Percentiles rank a stretch among this genome's conserved stretches.
These are phyloP conservation scores for Xenops minutus DNA, from an alignment of 2,797 vertebrate species.

Conservation along the genomic window DNA sequence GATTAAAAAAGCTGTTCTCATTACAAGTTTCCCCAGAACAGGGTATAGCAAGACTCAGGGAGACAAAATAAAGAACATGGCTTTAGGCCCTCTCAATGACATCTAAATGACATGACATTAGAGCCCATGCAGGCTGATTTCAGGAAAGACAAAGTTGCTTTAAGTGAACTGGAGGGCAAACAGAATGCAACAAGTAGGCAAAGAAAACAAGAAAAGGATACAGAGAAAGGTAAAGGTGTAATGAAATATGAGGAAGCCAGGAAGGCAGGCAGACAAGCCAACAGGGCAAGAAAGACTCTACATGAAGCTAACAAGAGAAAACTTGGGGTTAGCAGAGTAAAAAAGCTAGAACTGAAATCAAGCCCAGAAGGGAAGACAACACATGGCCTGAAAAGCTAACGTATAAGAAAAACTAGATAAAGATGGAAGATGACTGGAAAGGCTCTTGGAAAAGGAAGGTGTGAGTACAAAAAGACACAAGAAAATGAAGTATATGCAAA, in stretches of 20 bases:
- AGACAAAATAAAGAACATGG: background rate
- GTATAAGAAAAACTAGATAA: background rate
- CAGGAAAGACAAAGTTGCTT: background rate
- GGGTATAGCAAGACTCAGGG: background rate
- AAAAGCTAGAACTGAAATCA: background rate
- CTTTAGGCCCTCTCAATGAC: background rate
- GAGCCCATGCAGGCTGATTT: background rate
- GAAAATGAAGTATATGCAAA: background rate
- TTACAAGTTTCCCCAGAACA: background rate
- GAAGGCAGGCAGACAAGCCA: background rate
- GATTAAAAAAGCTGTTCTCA: background rate
- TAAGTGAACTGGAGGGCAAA: background rate
- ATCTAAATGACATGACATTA: rapidly evolving
- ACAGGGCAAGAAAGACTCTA: background rate
- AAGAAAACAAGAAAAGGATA: background rate
- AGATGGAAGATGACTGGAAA: background rate
- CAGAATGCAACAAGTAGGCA: background rate
- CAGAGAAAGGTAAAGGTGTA: background rate
- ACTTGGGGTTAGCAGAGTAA: background rate
- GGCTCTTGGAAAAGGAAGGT: background rate
- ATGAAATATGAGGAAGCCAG: background rate
- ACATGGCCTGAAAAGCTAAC: background rate
- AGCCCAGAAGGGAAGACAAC: background rate
- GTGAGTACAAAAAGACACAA: background rate
- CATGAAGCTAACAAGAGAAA: background rate